Percentiles rank a stretch among this genome's conserved stretches.
phyloP scores from a whole-genome alignment of 2,797 vertebrate species.

The Enteromius trimaculatus region DNA sequence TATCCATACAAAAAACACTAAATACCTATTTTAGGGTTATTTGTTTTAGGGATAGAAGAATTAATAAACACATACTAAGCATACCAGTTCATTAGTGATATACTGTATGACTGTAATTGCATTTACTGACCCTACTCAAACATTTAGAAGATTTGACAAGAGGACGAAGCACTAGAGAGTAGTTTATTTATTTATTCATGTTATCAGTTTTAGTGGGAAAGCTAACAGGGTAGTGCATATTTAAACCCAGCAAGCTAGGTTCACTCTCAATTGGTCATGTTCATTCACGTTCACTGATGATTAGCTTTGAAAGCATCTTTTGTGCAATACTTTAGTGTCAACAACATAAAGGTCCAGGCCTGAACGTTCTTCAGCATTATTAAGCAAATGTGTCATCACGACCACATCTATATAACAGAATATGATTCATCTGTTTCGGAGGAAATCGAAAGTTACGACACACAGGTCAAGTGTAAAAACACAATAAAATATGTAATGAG shows the following conservation, averaged over 20 bases:
- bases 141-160: not conserved
- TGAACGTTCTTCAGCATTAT: slow-evolving; percentile 23
- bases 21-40: not conserved
- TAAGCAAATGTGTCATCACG: slow-evolving; percentile 29
- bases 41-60: not conserved
- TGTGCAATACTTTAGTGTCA: slow-evolving; percentile 45
- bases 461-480: not conserved
- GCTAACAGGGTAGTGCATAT: not conserved
- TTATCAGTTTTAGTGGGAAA: not conserved
- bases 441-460: slow-evolving; percentile 8
- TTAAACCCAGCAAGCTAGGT: not conserved
- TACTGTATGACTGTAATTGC: not conserved
- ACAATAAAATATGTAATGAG: not conserved
- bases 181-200: not conserved
- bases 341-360: slow-evolving; percentile 14
- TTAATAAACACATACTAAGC: not conserved
- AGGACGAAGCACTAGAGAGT: not conserved
- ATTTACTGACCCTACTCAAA: not conserved
- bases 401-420: not conserved
- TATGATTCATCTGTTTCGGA: slow-evolving; percentile 39
- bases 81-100: no score
- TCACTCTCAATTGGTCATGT: slow-evolving; percentile 43
- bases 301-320: slow-evolving; percentile 14
- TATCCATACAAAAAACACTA: not conserved
- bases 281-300: slow-evolving; percentile 43